These are phyloP conservation scores for Trachymyrmex septentrionalis DNA, from an alignment of 1,140 invertebrate genomes.

Conservation along the genomic window DNA sequence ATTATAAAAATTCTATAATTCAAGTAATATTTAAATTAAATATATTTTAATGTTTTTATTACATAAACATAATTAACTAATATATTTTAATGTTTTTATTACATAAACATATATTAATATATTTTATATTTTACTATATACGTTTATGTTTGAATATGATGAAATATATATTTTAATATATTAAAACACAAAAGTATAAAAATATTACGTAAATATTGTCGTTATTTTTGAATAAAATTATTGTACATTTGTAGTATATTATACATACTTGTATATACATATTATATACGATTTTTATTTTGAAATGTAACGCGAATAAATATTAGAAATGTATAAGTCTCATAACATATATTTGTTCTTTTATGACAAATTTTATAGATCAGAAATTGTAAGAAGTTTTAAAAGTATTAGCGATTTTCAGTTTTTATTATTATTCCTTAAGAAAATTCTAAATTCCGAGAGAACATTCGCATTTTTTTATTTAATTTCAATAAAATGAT, in stretches of 20 bases:
- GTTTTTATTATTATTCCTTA: background rate
- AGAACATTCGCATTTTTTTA: background rate
- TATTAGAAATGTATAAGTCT: background rate
- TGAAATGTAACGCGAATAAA: background rate
- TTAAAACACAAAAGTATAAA: background rate
- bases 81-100: too few relatives aligned
- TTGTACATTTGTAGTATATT: background rate
- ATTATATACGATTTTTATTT: background rate
- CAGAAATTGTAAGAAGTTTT: background rate
- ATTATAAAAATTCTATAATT: background rate
- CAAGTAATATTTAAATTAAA: too few relatives aligned
- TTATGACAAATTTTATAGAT: conserved; percentile 3
- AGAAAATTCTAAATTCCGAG: background rate
- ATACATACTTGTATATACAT: background rate
- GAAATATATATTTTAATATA: background rate
- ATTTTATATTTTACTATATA: background rate
- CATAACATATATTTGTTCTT: background rate
- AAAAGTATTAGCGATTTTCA: background rate
- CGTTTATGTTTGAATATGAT: background rate
- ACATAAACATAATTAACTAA: background rate
- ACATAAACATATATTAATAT: background rate
- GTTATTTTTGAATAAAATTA: background rate
- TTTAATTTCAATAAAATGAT: conserved; percentile 7
- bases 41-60: too few relatives aligned
- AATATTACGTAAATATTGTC: background rate